Base-by-base conservation (phyloP, 2,797 vertebrate genomes). In the Aldrovandia affinis region DNA sequence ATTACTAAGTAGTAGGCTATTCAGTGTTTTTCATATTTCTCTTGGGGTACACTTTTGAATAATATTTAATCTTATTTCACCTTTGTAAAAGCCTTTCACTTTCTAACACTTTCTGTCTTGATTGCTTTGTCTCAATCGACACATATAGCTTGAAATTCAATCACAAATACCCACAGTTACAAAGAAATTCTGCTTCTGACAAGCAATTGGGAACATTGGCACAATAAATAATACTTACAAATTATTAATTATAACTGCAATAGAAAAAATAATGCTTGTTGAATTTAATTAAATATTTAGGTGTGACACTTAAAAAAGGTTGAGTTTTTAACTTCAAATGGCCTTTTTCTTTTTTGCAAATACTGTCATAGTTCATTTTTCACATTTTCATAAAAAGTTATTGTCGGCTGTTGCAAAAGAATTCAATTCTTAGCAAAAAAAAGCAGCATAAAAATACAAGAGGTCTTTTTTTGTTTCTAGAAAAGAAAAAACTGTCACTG, bases 401-500 rank as follows among this genome's bases (percentile, higher is more conserved):
- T 93, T 94, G 94, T 95, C 95, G 95, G 95, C 95, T 96, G 95
- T 96, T 96, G 95, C 95, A 96, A 96, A 96, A 96, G 93, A 96
- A 96, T 96, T 95, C 89, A 94, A 94, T 95, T 95, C 93, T 95
- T 95, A 96, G 94, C 95, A 96, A 96, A 96, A 95, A 95, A 96
- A 96, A 96, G 95, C 95, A 96, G 96, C 96, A 96, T 96, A 96
- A 96, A 96, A 96, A 96, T 96, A 96, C 95, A 96, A 95, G 95
- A 96, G 95, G 95, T 96, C 94, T 94, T 95, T 95, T 92, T 95
- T 90, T 79, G 92, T 96, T 93, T 95, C 94, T 95, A 94, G 93
- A 96, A 96, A 96, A 85, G 75, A 86, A 96, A 94, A 93, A 95
- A 95, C 92, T 91, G 94, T 95, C 94, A 87, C 89, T 93, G 93